These are phyloP conservation scores for Meloidogyne chitwoodi DNA, from an alignment of 1,140 invertebrate genomes.

Conservation along the genomic window DNA sequence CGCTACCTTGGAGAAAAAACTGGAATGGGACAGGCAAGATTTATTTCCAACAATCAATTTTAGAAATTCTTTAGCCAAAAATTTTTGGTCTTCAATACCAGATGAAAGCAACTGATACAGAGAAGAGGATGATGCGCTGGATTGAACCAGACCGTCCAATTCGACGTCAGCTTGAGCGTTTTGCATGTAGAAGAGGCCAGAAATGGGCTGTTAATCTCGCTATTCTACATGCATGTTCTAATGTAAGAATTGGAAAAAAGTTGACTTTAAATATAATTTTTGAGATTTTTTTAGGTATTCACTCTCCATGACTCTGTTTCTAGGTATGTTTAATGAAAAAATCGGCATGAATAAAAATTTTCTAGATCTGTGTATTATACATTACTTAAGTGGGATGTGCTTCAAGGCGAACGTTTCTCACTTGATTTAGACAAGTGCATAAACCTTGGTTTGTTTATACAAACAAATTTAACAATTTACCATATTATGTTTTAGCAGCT, in stretches of 20 bases:
- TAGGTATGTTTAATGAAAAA: neutral
- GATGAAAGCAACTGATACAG: constrained; percentile 48
- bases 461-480: constrained; percentile 21
- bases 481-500: constrained; percentile 31
- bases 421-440: constrained; percentile 30
- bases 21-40: constrained; percentile 41
- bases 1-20: constrained; percentile 50
- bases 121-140: constrained; percentile 47
- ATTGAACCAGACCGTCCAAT: constrained; percentile 51
- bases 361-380: constrained; percentile 45
- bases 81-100: constrained; percentile 53
- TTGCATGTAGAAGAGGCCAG: constrained; percentile 44
- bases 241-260: constrained; percentile 33
- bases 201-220: constrained; percentile 47
- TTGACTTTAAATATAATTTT: constrained; percentile 10
- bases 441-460: constrained; percentile 29
- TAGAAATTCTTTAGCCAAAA: constrained; percentile 31
- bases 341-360: neutral
- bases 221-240: constrained; percentile 54
- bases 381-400: constrained; percentile 46
- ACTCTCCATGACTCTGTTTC: constrained; percentile 36
- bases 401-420: constrained; percentile 34
- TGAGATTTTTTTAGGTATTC: constrained; percentile 19
- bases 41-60: neutral
- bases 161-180: constrained; percentile 49